These are phyloP conservation scores for Drosophila quadrilineata DNA, from an alignment of 1,140 invertebrate species.

Conservation along the genomic window DNA sequence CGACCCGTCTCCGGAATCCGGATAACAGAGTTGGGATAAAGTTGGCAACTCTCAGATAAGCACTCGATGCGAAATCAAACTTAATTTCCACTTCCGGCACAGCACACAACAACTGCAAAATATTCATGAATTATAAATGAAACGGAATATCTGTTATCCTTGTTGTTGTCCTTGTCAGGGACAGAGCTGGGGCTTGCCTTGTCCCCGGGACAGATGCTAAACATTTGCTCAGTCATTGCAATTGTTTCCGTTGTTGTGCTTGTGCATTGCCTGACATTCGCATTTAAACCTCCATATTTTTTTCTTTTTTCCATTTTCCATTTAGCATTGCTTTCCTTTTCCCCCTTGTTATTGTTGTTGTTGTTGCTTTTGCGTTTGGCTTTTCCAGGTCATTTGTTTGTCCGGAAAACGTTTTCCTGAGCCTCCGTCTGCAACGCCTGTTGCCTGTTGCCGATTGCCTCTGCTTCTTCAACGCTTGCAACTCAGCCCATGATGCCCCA, in stretches of 20 bases:
- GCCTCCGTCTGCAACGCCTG: conserved; percentile 4
- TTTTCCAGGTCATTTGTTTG: conserved; percentile 73
- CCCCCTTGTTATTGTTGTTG: conserved; percentile 48
- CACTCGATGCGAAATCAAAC: conserved; percentile 30
- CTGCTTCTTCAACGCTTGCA: conserved; percentile 14
- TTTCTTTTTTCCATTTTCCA: conserved; percentile 7
- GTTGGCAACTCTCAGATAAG: conserved; percentile 3
- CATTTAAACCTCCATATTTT: conserved; percentile 43
- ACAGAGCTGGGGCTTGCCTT: no score
- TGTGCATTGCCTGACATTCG: conserved; percentile 27
- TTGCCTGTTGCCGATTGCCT: background rate
- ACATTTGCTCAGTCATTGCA: conserved; percentile 72
- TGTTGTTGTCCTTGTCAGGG: no score
- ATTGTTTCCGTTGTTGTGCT: conserved; percentile 63
- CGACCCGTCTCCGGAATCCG: no score
- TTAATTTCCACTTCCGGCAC: conserved; percentile 33
- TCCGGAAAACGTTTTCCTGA: conserved; percentile 54
- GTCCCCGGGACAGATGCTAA: conserved; percentile 62
- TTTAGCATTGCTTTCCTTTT: conserved; percentile 27
- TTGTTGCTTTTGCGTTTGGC: conserved; percentile 61
- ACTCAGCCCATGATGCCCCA: conserved; percentile 37
- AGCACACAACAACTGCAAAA: conserved; percentile 19
- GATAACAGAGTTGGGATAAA: no score
- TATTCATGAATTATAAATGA: conserved; percentile 24
- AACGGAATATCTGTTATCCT: background rate